Percentiles rank a stretch among this genome's conserved stretches.
Evolutionary conservation across 2,113 vertebrate genomes (phyloP).

Genomic region (Cavia aperea): DNA sequence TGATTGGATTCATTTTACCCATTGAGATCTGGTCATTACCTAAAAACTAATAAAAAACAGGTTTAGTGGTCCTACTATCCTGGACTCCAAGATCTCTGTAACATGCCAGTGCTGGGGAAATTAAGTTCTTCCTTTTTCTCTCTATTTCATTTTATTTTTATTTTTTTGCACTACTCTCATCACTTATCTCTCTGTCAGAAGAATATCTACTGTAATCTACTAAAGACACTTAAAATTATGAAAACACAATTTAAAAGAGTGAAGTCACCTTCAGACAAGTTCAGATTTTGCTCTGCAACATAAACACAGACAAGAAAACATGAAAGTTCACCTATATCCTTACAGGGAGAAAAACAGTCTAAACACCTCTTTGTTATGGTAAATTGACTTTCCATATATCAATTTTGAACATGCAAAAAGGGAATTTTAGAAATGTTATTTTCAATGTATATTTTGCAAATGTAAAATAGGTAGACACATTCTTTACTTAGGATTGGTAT

Average conservation of each 20-base stretch:
- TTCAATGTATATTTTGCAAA: background rate
- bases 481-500: background rate
- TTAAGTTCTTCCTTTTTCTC: background rate
- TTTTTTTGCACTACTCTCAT: background rate
- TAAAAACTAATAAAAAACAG: background rate
- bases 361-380: background rate
- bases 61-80: background rate
- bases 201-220: background rate
- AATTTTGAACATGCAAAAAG: background rate
- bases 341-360: background rate
- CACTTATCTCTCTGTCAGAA: background rate
- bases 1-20: background rate
- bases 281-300: background rate
- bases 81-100: background rate
- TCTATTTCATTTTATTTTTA: background rate
- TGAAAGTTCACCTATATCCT: background rate
- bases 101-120: background rate
- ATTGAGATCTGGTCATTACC: background rate
- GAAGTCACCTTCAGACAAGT: background rate
- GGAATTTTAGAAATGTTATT: background rate
- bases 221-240: background rate
- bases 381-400: background rate
- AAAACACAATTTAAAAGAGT: background rate
- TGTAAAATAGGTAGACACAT: constrained; percentile 11
- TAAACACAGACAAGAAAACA: background rate